Evolutionary conservation across 2,888 invertebrate species (phyloP), one percentile per base, ranked within the genome.

Genomic region (Agriotes lineatus): DNA sequence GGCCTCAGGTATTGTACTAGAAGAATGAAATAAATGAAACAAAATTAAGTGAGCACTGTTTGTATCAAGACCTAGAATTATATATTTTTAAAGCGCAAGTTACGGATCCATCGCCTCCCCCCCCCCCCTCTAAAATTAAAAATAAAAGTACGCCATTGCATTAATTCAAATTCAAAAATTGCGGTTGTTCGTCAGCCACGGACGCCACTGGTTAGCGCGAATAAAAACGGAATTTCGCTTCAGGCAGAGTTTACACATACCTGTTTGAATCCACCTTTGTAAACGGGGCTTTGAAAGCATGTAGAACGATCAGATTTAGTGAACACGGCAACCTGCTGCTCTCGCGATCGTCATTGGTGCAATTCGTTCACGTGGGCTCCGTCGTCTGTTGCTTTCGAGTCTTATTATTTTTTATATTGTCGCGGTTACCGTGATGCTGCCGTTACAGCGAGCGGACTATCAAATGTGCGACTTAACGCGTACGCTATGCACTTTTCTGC

Each of bases 371-470:
- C 78, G 77, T 78, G 78, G 68, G 72, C 67, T 67, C 63, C 60
- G 67, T 69, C n/a, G n/a, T n/a, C n/a, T n/a, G n/a, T n/a, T n/a
- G n/a, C n/a, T n/a, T n/a, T n/a, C 74, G 73, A 5, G 4, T 75
- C 74, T 75, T 73, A 66, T 76, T 74, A 72, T 76, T 75, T 75
- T 74, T 74, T 73, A 71, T 72, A 71, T 73, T 72, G 76, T 78
- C 76, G 74, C 73, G 52, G 64, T 69, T 69, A 63, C 68, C 42
- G 59, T 35, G 60, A 54, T 39, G 42, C 20, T 54, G 37, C 19
- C 37, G 54, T 54, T 37, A 22, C 14, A 16, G 1, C 22, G 12
- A 48, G 37, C 25, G 25, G 30, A 12, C 14, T n/a, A 45, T 45
- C 45, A 19, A 45, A 19, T 19, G 48, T 48, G 48, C 48, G 12